Base-by-base conservation (phyloP, 2,797 vertebrate species). In the Protonibea diacanthus region DNA sequence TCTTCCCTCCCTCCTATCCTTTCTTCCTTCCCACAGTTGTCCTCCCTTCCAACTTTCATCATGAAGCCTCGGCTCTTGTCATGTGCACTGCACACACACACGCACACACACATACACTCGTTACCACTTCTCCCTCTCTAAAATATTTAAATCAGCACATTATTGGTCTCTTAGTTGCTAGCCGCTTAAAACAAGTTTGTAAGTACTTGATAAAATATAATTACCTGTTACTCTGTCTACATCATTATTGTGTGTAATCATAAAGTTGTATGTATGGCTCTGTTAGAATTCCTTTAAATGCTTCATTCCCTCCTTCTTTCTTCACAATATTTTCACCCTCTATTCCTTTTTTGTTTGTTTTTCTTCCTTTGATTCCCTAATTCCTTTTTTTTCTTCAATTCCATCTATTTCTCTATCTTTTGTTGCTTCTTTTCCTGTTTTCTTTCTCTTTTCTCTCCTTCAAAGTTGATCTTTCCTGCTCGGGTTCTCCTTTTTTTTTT, bases 281-380 rank as follows among this genome's bases (percentile, higher is more conserved):
- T 79, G 83, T 88, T 91, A 86, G n/a, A 89, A 83, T 74, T 21
- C 60, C 62, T 81, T 69, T 38, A 58, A 65, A 82, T 79, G 62
- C 74, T 18, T 80, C 38, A 61, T 84, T 79, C 10, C 44, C 71
- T 63, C 18, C 38, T 5, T 56, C 15, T 47, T 45, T 44, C 52
- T 45, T 6, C 1, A 1, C 10, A 25, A 12, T 49, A 23, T 42
- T 51, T 21, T 66, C 9, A 3, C 15, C 13, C 14, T 21, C 14
- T 58, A 5, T 23, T 49, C 20, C 25, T 38, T n/a, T 33, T 23
- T 57, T 18, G 0, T 23, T 40, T 27, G 2, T 10, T 33, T 38
- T 58, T 9, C 10, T 45, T 51, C 4, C 18, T 57, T 52, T 49
- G 6, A 17, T 62, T 18, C 58, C 25, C 18, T 59, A 14, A 3